Conservation (phyloP, 1,140 invertebrate species). For the Notospermus geniculatus region DNA sequence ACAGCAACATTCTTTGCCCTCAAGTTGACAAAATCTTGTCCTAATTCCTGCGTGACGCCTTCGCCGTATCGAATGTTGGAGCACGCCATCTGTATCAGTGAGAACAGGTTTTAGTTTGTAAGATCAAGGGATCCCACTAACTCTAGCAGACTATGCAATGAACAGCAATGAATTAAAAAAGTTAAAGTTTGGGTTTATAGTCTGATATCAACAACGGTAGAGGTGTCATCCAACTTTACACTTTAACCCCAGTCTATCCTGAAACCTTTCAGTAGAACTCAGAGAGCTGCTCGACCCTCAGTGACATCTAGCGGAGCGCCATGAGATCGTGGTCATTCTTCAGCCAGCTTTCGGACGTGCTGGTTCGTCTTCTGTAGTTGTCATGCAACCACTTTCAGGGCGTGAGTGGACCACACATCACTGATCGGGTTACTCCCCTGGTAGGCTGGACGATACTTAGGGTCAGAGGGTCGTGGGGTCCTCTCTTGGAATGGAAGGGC, state of each 20-base stretch:
- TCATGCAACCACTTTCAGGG: conserved; percentile 67
- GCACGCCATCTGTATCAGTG: conserved; percentile 72
- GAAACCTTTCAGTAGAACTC: no score
- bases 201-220: no score
- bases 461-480: conserved; percentile 73
- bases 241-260: no score
- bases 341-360: no score
- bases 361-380: no score
- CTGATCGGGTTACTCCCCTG: conserved; percentile 85
- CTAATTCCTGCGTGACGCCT: conserved; percentile 80
- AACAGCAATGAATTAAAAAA: neutral
- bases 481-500: conserved; percentile 81
- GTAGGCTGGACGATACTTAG: conserved; percentile 65
- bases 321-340: no score
- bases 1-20: conserved; percentile 77
- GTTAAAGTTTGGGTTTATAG: no score
- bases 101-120: neutral
- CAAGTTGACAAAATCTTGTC: conserved; percentile 75
- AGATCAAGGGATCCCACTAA: neutral
- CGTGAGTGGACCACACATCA: conserved; percentile 84
- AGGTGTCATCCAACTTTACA: no score
- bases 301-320: no score
- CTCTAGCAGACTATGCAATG: neutral
- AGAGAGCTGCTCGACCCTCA: no score
- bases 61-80: conserved; percentile 82